Evolutionary conservation across 2,888 invertebrate species (phyloP), one percentile per base, ranked within the genome.

Genomic region (Tinea pellionella): DNA sequence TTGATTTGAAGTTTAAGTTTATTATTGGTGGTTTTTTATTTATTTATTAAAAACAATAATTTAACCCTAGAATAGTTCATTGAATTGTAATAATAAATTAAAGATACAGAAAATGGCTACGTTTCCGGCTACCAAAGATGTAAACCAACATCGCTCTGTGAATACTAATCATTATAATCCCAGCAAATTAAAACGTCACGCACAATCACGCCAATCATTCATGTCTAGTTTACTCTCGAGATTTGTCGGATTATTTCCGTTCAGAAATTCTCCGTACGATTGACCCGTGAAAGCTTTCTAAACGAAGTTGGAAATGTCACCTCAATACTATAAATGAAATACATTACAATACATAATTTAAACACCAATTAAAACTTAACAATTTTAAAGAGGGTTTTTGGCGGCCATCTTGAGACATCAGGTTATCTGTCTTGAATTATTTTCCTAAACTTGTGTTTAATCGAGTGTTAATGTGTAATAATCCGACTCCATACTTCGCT

Each of bases 31-130:
- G n/a, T n/a, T n/a, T n/a, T n/a, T n/a, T n/a, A n/a, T n/a, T n/a
- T n/a, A n/a, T n/a, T n/a, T n/a, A n/a, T n/a, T n/a, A n/a, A n/a
- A 24, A 24, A 24, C 6, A 24, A 24, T 6, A 3, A 6, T 6
- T 41, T 47, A 47, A 74, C 80, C 80, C 65, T 75, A 68, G 79
- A 75, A 80, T 68, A 71, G 80, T 77, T 79, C 82, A 77, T 73
- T 78, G 78, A 73, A 75, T 80, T 78, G 75, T 75, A 80, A 24
- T 47, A 47, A 37, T 75, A 78, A 79, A 80, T 41, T 42, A 29
- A 61, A 24, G 24, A 24, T 24, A 24, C 77, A 74, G 67, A 72
- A 30, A 65, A 61, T 59, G 65, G 67, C 66, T 69, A 66, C 71
- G 71, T 77, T 80, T 81, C 80, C 80, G 79, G 71, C 70, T 73